Percentiles rank a stretch among this genome's conserved stretches.
Conservation (phyloP, 2,113 vertebrate genomes). For the Semicossyphus pulcher region DNA sequence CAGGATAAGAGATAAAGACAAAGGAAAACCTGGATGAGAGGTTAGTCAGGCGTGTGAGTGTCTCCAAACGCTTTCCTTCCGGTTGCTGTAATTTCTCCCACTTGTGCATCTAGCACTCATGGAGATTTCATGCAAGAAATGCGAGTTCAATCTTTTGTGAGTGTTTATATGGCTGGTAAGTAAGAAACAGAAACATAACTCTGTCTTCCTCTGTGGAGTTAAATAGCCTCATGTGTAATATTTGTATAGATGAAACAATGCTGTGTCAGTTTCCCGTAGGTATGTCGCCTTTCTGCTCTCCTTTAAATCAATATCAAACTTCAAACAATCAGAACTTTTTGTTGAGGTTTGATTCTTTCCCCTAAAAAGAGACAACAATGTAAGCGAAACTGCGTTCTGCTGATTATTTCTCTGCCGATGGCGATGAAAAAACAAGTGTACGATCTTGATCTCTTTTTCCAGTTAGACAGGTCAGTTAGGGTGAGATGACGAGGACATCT, state of each 20-base stretch:
- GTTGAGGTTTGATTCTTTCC: neutral
- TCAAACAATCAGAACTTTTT: neutral
- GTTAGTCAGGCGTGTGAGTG: constrained; percentile 1
- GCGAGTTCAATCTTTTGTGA: neutral
- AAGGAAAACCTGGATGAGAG: constrained; percentile 4
- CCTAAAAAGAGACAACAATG: neutral
- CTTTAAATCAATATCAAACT: neutral
- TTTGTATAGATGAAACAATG: no score
- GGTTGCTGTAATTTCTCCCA: neutral
- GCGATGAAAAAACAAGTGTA: constrained; percentile 6
- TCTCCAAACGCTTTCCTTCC: constrained; percentile 5
- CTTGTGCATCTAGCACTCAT: neutral
- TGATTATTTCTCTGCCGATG: neutral
- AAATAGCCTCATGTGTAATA: no score
- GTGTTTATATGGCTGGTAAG: no score
- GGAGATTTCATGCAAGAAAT: neutral
- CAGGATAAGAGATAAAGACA: neutral
- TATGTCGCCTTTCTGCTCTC: no score
- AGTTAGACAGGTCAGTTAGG: constrained; percentile 23
- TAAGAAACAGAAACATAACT: no score
- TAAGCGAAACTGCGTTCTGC: neutral
- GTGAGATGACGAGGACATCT: constrained; percentile 24
- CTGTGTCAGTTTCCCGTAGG: no score
- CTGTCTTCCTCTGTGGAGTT: no score
- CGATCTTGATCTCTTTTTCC: constrained; percentile 24